Evolutionary conservation across 2,797 vertebrate genomes (phyloP).

Genomic region (Aselliscus stoliczkanus): DNA sequence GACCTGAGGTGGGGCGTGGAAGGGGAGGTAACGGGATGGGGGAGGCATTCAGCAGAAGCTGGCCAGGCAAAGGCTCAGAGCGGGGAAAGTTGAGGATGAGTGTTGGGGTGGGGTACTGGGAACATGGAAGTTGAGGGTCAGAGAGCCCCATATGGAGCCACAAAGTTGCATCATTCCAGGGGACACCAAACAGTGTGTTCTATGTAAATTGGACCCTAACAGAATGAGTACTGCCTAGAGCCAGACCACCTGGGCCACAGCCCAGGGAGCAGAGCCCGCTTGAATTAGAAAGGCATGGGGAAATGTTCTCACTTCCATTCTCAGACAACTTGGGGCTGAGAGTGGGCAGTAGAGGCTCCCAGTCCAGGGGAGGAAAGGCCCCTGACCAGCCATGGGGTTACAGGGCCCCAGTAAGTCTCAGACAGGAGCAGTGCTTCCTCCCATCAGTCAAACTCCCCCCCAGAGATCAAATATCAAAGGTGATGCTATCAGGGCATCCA

Average conservation of each 20-base stretch:
- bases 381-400: too few species aligned
- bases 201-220: neutral
- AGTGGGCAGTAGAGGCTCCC: neutral
- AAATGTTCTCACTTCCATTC: neutral
- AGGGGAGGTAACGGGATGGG: fast-evolving
- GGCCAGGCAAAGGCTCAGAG: neutral
- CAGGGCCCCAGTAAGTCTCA: neutral
- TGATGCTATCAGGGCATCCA: neutral
- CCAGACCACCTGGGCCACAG: neutral
- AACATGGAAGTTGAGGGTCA: neutral
- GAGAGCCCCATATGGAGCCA: neutral
- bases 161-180: neutral
- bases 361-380: neutral
- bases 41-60: neutral
- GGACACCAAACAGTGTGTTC: neutral
- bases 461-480: neutral
- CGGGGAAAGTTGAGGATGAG: neutral
- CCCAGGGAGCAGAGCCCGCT: neutral
- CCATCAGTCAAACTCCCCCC: neutral
- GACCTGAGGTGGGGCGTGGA: fast-evolving
- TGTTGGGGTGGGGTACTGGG: neutral
- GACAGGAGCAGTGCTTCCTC: neutral
- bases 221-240: neutral
- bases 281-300: neutral
- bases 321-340: neutral